Percentiles rank a stretch among this genome's conserved stretches.
Conservation (phyloP, 1,140 invertebrate species). For the Drosophila lowei region DNA sequence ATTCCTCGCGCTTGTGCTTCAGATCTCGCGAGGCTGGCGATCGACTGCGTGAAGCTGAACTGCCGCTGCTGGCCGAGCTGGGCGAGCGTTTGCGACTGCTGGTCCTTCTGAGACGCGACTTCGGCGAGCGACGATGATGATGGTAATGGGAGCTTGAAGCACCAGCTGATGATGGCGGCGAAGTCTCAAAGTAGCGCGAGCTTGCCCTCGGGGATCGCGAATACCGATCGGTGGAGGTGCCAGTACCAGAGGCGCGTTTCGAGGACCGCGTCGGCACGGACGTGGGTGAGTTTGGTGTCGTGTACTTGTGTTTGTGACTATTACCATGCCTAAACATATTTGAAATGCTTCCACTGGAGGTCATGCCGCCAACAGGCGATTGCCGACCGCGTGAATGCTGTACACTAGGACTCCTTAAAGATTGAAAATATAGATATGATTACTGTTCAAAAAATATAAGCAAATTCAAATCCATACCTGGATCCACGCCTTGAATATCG, state of each 20-base stretch:
- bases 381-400: conserved; percentile 64
- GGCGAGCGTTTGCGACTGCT: conserved; percentile 67
- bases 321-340: conserved; percentile 61
- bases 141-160: conserved; percentile 61
- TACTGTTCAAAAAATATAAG: neutral
- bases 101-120: conserved; percentile 39
- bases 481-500: conserved; percentile 67
- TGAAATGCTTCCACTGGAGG: conserved; percentile 42
- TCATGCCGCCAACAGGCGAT: conserved; percentile 52
- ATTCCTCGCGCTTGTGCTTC: conserved; percentile 84
- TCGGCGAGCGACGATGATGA: conserved; percentile 63
- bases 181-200: conserved; percentile 64
- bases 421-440: neutral
- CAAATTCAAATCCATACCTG: conserved; percentile 27
- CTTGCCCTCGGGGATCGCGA: conserved; percentile 68
- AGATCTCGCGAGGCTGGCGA: conserved; percentile 74
- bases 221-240: conserved; percentile 57
- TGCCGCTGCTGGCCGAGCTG: conserved; percentile 61
- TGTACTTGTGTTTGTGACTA: conserved; percentile 71
- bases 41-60: conserved; percentile 54
- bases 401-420: conserved; percentile 68
- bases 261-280: conserved; percentile 64
- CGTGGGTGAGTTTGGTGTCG: conserved; percentile 45
- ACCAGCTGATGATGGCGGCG: conserved; percentile 56
- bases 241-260: conserved; percentile 62